Conservation (phyloP, 1,140 invertebrate species). For the Drosophila littoralis region DNA sequence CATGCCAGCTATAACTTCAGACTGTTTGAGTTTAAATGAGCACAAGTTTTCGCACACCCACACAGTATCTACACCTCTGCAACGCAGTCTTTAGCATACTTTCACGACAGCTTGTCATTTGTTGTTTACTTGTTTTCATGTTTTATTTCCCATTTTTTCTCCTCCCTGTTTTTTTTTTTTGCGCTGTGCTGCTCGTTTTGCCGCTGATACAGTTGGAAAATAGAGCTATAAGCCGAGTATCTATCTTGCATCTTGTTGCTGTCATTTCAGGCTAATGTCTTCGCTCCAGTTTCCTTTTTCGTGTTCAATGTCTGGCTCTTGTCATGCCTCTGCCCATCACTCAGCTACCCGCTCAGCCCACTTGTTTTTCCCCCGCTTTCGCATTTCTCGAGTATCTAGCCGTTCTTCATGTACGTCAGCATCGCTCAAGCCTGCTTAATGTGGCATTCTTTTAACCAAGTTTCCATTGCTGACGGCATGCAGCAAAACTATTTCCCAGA, state of each 20-base stretch:
- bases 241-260: conserved; percentile 77
- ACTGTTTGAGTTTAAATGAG: conserved; percentile 12
- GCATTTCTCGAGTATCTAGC: conserved; percentile 57
- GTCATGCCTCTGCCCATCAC: conserved; percentile 57
- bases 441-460: conserved; percentile 60
- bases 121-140: conserved; percentile 51
- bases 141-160: conserved; percentile 23
- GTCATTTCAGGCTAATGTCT: conserved; percentile 80
- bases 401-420: conserved; percentile 58
- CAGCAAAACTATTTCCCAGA: neutral
- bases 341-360: conserved; percentile 8
- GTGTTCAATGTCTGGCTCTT: conserved; percentile 75
- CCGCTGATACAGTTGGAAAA: conserved; percentile 35
- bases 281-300: conserved; percentile 79
- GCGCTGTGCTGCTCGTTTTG: neutral
- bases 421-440: conserved; percentile 70
- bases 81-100: conserved; percentile 33
- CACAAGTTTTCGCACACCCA: neutral
- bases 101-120: conserved; percentile 52
- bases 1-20: conserved; percentile 26
- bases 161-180: conserved; percentile 19
- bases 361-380: neutral
- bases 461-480: conserved; percentile 32
- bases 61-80: neutral
- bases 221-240: conserved; percentile 71